These are phyloP conservation scores for Conops quadrifasciatus DNA, from an alignment of 2,888 invertebrate genomes.

Conservation along the genomic window DNA sequence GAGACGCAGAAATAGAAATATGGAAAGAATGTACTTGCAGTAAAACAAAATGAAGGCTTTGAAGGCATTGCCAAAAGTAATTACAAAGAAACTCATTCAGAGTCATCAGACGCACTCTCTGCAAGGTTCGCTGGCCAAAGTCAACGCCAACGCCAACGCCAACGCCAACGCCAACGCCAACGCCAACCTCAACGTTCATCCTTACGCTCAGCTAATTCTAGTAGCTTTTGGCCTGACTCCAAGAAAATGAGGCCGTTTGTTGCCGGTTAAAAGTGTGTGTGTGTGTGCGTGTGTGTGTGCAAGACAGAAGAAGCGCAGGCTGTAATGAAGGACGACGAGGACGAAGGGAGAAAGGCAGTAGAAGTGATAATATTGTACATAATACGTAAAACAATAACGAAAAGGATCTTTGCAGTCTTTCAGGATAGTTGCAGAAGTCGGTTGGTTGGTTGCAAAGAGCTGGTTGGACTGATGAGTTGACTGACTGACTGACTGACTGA, in stretches of 20 bases:
- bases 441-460: too few relatives aligned
- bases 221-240: constrained; percentile 27
- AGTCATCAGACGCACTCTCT: constrained; percentile 34
- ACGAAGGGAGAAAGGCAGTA: neutral
- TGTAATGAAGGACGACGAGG: too few relatives aligned
- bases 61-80: constrained; percentile 31
- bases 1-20: too few relatives aligned
- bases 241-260: constrained; percentile 2
- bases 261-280: too few relatives aligned
- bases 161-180: neutral
- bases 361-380: too few relatives aligned
- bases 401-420: neutral
- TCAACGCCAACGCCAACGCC: neutral
- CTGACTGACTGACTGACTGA: neutral
- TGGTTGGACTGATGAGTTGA: neutral
- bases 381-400: neutral
- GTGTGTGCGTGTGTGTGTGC: too few relatives aligned
- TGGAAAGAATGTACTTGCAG: too few relatives aligned
- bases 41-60: neutral
- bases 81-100: constrained; percentile 35
- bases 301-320: too few relatives aligned
- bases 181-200: neutral
- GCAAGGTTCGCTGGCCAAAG: constrained; percentile 6
- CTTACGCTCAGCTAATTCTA: neutral
- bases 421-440: neutral